phyloP scores from a whole-genome alignment of 2,797 vertebrate genomes.

The Myripristis murdjan region DNA sequence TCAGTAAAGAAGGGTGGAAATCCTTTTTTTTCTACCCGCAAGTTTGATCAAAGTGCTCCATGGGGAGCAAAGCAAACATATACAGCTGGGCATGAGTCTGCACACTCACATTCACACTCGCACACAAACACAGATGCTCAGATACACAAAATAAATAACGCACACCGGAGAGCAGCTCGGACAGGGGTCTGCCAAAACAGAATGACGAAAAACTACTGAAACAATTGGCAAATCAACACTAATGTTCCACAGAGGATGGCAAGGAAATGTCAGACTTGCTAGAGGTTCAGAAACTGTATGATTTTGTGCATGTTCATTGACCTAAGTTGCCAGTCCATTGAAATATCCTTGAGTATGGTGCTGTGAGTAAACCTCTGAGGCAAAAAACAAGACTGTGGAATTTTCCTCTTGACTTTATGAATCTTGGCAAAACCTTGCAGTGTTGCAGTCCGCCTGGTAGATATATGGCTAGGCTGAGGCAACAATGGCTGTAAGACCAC shows the following conservation, averaged over 20 bases:
- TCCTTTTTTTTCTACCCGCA: constrained; percentile 38
- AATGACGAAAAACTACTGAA: constrained; percentile 27
- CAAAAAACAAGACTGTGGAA: constrained; percentile 4
- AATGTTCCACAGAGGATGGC: not conserved
- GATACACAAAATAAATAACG: constrained; percentile 55
- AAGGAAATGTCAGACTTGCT: constrained; percentile 5
- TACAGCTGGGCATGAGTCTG: constrained; percentile 30
- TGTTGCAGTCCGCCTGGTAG: constrained; percentile 36
- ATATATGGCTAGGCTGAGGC: constrained; percentile 50
- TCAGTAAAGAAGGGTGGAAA: constrained; percentile 54
- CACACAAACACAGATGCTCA: constrained; percentile 17
- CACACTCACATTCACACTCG: constrained; percentile 24
- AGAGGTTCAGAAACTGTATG: constrained; percentile 24
- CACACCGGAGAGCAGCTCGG: constrained; percentile 14
- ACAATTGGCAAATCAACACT: constrained; percentile 30
- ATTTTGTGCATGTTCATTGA: constrained; percentile 12
- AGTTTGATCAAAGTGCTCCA: constrained; percentile 77
- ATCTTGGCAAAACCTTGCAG: constrained; percentile 16
- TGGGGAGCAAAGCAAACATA: constrained; percentile 52
- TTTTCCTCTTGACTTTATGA: constrained; percentile 10
- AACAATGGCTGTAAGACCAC: constrained; percentile 50
- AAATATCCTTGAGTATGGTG: constrained; percentile 2
- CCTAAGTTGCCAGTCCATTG: constrained; percentile 9
- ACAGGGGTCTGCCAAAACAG: constrained; percentile 4
- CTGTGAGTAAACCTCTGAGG: constrained; percentile 20